Evolutionary conservation across 1,140 invertebrate genomes (phyloP).

Genomic region (Acromyrmex echinatior): DNA sequence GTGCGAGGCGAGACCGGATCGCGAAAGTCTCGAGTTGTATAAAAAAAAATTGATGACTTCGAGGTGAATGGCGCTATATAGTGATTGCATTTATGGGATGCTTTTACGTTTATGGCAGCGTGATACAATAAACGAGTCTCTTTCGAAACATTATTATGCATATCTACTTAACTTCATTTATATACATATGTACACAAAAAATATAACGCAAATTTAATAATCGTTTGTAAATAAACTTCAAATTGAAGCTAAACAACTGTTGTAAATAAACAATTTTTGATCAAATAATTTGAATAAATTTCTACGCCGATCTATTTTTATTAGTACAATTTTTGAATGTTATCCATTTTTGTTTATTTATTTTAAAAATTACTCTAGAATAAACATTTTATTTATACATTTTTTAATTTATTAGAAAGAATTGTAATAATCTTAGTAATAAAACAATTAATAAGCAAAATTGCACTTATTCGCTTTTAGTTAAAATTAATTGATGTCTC

Average conservation of each 20-base stretch:
- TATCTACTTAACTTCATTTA: slow-evolving; percentile 5
- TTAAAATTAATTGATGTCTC: slow-evolving; percentile 2
- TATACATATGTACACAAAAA: background rate
- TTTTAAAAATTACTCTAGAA: background rate
- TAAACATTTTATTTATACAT: slow-evolving; percentile 6
- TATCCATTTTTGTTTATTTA: background rate
- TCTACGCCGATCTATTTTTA: background rate
- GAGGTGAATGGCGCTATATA: slow-evolving; percentile 50
- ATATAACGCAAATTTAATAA: slow-evolving; percentile 15
- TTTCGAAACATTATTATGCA: slow-evolving; percentile 32
- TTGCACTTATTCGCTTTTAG: background rate
- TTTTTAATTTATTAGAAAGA: background rate
- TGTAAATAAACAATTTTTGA: slow-evolving; percentile 1
- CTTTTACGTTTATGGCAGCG: slow-evolving; percentile 16
- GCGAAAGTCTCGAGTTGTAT: slow-evolving; percentile 21
- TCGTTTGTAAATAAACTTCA: background rate
- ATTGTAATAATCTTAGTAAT: background rate
- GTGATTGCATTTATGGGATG: slow-evolving; percentile 32
- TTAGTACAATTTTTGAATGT: background rate
- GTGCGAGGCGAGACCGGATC: background rate
- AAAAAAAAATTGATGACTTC: slow-evolving; percentile 52
- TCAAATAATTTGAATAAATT: background rate
- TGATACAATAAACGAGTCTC: background rate
- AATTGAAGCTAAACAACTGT: background rate
- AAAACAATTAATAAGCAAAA: background rate